Conservation (phyloP, 2,888 invertebrate genomes). For the Venusia cambrica region DNA sequence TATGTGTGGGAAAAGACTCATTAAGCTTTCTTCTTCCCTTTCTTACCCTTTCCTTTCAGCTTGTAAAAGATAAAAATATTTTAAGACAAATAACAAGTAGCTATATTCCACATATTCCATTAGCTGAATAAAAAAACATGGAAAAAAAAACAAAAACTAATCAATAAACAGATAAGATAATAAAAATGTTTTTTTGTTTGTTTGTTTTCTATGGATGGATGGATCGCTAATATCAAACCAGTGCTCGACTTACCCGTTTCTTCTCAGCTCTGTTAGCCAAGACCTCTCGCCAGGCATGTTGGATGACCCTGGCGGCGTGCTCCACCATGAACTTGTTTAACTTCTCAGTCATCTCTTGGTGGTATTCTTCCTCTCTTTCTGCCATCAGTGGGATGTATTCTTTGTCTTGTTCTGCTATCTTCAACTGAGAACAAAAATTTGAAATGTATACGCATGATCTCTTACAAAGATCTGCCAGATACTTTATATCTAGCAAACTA, state of each 20-base stretch:
- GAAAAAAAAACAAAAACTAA: too few species aligned
- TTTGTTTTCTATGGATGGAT: too few species aligned
- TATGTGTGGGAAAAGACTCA: not conserved
- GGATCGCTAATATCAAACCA: too few species aligned
- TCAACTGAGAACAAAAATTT: conserved; percentile 1
- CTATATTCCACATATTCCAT: too few species aligned
- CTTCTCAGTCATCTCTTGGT: conserved; percentile 74
- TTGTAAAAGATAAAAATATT: conserved; percentile 37
- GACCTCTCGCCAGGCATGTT: conserved; percentile 64
- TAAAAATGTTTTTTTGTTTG: too few species aligned
- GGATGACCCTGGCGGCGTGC: conserved; percentile 68
- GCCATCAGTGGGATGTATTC: conserved; percentile 77
- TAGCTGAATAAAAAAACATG: too few species aligned
- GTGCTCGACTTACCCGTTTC: conserved; percentile 55
- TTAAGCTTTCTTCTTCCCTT: conserved; percentile 68
- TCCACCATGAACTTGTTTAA: conserved; percentile 65
- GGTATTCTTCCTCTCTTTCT: conserved; percentile 80
- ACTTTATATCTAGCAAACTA: too few species aligned
- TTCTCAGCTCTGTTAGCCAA: conserved; percentile 62
- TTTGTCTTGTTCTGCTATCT: conserved; percentile 21
- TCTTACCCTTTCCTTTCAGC: conserved; percentile 68
- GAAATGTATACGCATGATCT: too few species aligned
- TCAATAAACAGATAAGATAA: too few species aligned
- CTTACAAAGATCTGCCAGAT: too few species aligned
- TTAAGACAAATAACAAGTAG: not conserved